These are phyloP conservation scores for Caiman crocodilus DNA, from an alignment of 2,797 vertebrate species.

Conservation along the genomic window DNA sequence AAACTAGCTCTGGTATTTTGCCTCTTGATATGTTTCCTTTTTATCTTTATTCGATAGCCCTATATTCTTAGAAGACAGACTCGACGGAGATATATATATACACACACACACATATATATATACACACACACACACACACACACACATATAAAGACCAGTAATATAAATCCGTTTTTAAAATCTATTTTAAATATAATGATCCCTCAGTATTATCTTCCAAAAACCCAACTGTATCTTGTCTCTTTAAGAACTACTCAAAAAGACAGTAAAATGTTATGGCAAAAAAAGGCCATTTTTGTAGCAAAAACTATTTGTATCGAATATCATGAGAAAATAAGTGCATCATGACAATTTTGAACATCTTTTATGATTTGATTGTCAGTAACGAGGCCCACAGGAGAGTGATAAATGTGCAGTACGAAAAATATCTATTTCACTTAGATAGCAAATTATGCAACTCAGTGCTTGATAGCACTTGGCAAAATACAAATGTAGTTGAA, in stretches of 20 bases:
- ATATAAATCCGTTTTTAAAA: constrained; percentile 23
- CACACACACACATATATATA: neutral
- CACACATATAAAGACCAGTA: constrained; percentile 1
- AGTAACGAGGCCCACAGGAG: constrained; percentile 87
- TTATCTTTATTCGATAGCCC: constrained; percentile 17
- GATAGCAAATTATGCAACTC: constrained; percentile 86
- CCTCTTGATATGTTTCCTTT: constrained; percentile 43
- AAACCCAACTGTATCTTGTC: constrained; percentile 52
- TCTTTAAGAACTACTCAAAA: constrained; percentile 73
- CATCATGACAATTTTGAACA: constrained; percentile 85
- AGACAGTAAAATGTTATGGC: constrained; percentile 64
- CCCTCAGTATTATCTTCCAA: constrained; percentile 42
- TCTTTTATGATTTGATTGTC: constrained; percentile 85
- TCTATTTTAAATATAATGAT: neutral
- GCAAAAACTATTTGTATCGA: constrained; percentile 84
- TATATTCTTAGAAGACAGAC: constrained; percentile 56
- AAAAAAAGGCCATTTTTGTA: constrained; percentile 74
- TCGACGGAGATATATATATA: constrained; percentile 66
- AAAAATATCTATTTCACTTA: constrained; percentile 88
- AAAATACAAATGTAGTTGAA: constrained; percentile 96
- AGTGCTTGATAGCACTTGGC: constrained; percentile 88
- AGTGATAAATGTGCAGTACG: constrained; percentile 87
- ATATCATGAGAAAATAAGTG: constrained; percentile 84
- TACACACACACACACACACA: too few relatives aligned
- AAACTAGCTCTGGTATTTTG: constrained; percentile 40